Conservation (phyloP, 2,113 vertebrate genomes). For the Cavia porcellus region DNA sequence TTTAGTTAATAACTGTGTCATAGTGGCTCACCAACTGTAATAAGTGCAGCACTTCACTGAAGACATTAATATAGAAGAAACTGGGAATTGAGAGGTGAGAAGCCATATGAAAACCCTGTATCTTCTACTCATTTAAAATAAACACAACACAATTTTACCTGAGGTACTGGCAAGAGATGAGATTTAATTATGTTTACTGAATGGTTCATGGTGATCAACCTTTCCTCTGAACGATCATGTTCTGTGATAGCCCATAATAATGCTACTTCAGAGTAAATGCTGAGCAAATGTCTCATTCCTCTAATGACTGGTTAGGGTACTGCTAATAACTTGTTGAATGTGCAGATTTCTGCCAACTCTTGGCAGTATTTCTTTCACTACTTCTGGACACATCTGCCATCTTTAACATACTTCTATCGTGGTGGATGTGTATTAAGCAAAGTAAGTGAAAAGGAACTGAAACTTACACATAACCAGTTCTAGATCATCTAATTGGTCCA, state of each 20-base stretch:
- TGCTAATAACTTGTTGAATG: background rate
- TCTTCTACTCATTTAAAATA: background rate
- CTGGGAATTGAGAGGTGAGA: background rate
- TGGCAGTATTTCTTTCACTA: background rate
- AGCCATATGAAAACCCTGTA: background rate
- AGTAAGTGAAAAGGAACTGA: conserved; percentile 26
- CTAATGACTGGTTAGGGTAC: background rate
- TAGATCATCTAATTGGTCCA: background rate
- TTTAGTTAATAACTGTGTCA: background rate
- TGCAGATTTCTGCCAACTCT: background rate
- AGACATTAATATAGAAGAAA: background rate
- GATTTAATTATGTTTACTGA: background rate
- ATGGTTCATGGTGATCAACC: background rate
- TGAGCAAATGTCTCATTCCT: background rate
- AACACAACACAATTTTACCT: background rate
- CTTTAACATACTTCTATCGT: background rate
- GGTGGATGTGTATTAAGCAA: background rate
- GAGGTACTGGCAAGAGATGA: background rate
- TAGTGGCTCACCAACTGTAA: background rate
- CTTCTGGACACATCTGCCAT: background rate
- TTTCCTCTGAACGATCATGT: background rate
- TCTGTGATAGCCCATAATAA: background rate
- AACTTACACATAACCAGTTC: background rate
- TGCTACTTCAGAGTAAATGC: background rate
- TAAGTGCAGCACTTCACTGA: background rate